Evolutionary conservation across 2,113 vertebrate genomes (phyloP).

Genomic region (Bettongia penicillata): DNA sequence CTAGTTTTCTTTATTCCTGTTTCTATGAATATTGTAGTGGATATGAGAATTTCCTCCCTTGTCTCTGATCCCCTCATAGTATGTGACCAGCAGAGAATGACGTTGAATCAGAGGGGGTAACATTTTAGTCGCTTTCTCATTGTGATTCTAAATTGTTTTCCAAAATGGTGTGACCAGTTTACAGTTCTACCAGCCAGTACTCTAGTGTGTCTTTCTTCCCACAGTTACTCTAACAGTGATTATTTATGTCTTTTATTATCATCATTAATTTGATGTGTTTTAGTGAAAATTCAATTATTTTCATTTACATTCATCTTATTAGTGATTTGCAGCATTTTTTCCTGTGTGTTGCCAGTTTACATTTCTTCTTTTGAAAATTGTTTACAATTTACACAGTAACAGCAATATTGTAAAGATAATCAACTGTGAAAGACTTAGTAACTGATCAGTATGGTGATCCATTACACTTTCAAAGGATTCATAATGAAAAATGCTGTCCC

Average conservation of each 20-base stretch:
- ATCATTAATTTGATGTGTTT: not conserved
- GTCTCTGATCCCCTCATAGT: not conserved
- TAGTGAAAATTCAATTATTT: not conserved
- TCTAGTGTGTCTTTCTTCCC: not conserved
- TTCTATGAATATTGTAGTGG: not conserved
- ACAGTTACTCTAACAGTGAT: not conserved
- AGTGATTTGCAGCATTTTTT: not conserved
- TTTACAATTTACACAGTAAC: not conserved
- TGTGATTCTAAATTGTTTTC: not conserved
- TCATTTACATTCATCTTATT: not conserved
- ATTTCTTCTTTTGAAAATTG: not conserved
- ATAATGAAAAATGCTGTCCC: not conserved
- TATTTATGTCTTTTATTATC: not conserved
- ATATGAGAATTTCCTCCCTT: not conserved
- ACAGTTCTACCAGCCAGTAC: not conserved
- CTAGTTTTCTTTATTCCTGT: not conserved
- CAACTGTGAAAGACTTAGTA: not conserved
- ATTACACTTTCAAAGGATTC: not conserved
- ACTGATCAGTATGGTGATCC: not conserved
- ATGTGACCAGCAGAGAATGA: not conserved
- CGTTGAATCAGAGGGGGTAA: not conserved
- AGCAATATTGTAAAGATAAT: not conserved
- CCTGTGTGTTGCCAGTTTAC: not conserved
- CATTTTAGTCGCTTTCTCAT: not conserved
- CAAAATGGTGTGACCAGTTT: not conserved